Conservation (phyloP, 2,797 vertebrate genomes). For the Choloepus didactylus region DNA sequence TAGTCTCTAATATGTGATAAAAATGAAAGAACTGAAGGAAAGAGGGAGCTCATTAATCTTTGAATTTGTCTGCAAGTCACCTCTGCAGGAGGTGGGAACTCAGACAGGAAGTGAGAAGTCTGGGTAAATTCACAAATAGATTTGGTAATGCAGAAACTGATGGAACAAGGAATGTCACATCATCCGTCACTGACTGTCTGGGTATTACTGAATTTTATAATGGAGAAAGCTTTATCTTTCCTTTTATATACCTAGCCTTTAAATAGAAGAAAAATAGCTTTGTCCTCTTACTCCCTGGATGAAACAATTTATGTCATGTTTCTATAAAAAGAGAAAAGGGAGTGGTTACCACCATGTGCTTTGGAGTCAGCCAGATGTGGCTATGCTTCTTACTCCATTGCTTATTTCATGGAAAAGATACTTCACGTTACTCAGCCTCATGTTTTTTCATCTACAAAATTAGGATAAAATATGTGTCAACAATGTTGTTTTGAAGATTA, state of each 20-base stretch:
- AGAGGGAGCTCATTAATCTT: neutral
- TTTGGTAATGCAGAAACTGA: slow-evolving; percentile 27
- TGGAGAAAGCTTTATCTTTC: neutral
- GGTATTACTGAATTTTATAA: neutral
- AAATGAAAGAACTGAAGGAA: slow-evolving; percentile 29
- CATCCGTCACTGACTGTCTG: neutral
- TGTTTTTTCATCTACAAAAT: neutral
- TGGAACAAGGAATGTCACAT: neutral
- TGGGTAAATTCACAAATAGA: neutral
- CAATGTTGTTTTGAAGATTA: neutral
- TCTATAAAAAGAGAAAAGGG: neutral
- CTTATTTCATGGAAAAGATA: neutral
- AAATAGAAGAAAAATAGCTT: neutral
- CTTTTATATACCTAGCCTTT: neutral
- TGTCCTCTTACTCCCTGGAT: neutral
- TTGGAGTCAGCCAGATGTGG: neutral
- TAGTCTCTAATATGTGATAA: neutral
- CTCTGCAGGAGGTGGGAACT: neutral
- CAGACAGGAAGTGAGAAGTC: neutral
- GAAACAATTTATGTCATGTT: neutral
- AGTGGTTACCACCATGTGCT: neutral
- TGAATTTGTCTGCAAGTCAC: neutral
- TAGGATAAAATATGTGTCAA: neutral
- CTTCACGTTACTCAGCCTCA: neutral
- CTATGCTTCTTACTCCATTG: neutral